Conservation (phyloP, 2,888 invertebrate species). For the Oscheius onirici region DNA sequence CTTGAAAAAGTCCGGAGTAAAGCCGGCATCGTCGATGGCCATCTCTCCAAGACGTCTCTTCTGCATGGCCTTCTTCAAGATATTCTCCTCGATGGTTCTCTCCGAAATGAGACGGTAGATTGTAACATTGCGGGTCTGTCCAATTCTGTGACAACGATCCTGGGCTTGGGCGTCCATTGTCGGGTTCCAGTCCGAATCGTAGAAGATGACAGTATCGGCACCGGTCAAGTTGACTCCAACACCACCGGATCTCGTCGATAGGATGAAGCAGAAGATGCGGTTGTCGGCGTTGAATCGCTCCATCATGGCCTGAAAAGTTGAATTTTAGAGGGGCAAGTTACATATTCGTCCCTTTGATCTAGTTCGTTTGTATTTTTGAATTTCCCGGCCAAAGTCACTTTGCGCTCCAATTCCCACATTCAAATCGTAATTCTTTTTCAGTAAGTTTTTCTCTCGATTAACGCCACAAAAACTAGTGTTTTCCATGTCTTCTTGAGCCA, state of each 20-base stretch:
- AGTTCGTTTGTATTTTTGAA: no score
- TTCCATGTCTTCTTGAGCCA: no score
- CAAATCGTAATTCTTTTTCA: no score
- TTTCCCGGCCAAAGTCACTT: no score
- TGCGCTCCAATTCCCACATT: no score
- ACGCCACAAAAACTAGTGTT: no score
- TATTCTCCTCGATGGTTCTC: constrained; percentile 98
- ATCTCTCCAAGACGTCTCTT: constrained; percentile 93
- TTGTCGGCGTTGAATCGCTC: constrained; percentile 95
- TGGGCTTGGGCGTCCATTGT: constrained; percentile 95
- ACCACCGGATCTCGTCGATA: constrained; percentile 96
- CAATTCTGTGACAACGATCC: constrained; percentile 89
- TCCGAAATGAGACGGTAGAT: constrained; percentile 95
- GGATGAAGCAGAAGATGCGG: constrained; percentile 93
- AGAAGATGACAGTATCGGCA: constrained; percentile 98
- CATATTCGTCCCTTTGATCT: no score
- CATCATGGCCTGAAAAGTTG: constrained; percentile 80
- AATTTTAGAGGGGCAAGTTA: no score
- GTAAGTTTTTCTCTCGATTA: no score
- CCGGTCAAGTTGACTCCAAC: constrained; percentile 98
- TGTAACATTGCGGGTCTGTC: constrained; percentile 98
- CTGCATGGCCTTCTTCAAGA: constrained; percentile 96
- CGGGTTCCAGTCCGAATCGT: constrained; percentile 85
- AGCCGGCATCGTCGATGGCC: constrained; percentile 98
- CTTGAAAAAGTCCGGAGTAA: constrained; percentile 95